These are phyloP conservation scores for Ophion obscuratus DNA, from an alignment of 2,888 invertebrate species.

Conservation along the genomic window DNA sequence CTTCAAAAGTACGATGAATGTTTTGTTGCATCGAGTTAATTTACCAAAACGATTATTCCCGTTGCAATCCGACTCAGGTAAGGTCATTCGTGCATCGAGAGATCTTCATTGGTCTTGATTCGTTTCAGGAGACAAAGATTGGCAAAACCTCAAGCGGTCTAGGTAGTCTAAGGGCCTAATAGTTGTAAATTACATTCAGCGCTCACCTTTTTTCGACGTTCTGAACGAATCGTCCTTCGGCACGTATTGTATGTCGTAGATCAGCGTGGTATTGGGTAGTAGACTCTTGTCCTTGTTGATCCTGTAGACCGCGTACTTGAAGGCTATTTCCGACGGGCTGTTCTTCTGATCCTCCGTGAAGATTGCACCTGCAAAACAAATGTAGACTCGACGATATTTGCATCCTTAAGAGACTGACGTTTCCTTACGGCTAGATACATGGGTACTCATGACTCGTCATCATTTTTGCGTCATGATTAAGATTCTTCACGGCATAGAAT, in stretches of 20 bases:
- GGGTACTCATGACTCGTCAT: not conserved
- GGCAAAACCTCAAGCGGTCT: too few species aligned
- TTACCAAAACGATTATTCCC: too few species aligned
- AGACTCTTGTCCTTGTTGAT: slow-evolving; percentile 95
- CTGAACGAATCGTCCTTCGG: slow-evolving; percentile 95
- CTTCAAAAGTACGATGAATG: too few species aligned
- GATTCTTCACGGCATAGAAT: too few species aligned
- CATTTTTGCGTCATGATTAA: too few species aligned
- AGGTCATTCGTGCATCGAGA: too few species aligned
- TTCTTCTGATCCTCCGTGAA: slow-evolving; percentile 96
- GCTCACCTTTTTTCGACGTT: slow-evolving; percentile 94
- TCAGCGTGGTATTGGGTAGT: slow-evolving; percentile 93
- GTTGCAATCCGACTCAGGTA: too few species aligned
- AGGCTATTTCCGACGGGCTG: slow-evolving; percentile 94
- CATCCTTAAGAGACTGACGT: not conserved
- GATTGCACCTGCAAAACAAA: slow-evolving; percentile 91
- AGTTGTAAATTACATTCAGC: not conserved
- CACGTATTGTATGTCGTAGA: slow-evolving; percentile 97
- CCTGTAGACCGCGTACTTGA: slow-evolving; percentile 97
- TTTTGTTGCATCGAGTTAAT: too few species aligned
- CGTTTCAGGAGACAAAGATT: too few species aligned
- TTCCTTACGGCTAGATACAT: not conserved
- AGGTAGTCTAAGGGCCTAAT: not conserved
- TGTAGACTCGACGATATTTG: not conserved
- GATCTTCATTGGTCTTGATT: too few species aligned